Evolutionary conservation across 1,140 invertebrate genomes (phyloP).

Genomic region (Heterodera carotae): DNA sequence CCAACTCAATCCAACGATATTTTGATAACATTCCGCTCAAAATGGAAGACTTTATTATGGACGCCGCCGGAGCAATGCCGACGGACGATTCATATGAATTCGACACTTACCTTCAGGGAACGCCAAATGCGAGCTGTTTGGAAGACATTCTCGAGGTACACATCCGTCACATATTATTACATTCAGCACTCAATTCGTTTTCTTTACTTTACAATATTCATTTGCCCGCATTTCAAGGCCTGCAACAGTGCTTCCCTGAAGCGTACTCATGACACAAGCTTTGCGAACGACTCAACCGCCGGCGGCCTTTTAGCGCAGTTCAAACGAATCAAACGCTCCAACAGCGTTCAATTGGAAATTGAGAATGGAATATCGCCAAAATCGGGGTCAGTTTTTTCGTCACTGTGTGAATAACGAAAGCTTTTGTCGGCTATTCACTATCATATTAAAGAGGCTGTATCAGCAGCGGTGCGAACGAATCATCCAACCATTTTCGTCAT

Average conservation of each 20-base stretch:
- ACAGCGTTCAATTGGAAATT: not conserved
- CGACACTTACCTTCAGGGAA: conserved; percentile 2
- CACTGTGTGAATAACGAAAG: no score
- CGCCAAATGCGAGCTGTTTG: conserved; percentile 17
- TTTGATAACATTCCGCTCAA: conserved; percentile 17
- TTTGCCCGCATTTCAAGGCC: not conserved
- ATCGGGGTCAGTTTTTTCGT: not conserved
- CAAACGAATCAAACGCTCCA: not conserved
- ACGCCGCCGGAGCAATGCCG: not conserved
- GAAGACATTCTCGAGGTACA: conserved; percentile 24
- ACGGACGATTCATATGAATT: conserved; percentile 12
- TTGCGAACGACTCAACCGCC: not conserved
- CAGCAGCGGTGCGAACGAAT: not conserved
- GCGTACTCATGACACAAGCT: not conserved
- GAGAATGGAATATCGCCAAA: not conserved
- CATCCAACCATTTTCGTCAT: conserved; percentile 22
- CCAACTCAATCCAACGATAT: not conserved
- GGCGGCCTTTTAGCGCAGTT: not conserved
- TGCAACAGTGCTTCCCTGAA: not conserved
- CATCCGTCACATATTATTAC: no score
- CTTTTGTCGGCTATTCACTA: no score
- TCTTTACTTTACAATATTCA: no score
- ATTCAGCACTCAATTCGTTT: no score
- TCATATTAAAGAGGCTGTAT: not conserved
- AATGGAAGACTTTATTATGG: conserved; percentile 22